Base-by-base conservation (phyloP, 1,140 invertebrate species). In the Anastrepha obliqua region DNA sequence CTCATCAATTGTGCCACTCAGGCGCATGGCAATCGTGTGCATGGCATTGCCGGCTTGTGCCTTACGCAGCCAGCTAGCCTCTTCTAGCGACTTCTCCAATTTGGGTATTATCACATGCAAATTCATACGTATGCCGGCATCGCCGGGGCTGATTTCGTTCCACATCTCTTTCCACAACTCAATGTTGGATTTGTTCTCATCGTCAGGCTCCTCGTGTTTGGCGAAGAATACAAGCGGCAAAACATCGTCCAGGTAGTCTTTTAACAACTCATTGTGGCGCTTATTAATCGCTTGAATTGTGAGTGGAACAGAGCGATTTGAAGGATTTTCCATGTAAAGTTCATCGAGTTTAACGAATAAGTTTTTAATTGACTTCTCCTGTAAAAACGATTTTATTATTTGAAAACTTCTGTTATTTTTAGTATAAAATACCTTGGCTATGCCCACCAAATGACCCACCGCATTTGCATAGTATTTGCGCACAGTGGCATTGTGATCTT, bases 81-180 rank as follows among this genome's bases (percentile, higher is more conserved):
- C 97, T 87, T 96, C 95, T 2, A 98, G 94, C 0, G 96, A 95
- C 1, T 93, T 93, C 74, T 96, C 95, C 17, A 98, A 94, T 70
- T 97, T 95, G 51, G 94, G 93, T 55, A 96, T 95, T 70, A 98
- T 97, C 85, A 96, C 95, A 65, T 95, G 93, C 47, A 98, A 92
- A 93, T 98, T 97, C 86, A 97, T 95, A 55, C 95, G 94, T 67
- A 98, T 96, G 44, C 97, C 97, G 59, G 95, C 95, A 94, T 98
- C 98, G 11, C 97, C 96, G 13, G 97, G 97, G 65, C 97, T 96
- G 39, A 97, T 95, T 90, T 98, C 98, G 47, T 95, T 95, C 98
- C 98, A 99, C 3, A 99, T 94, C 91, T 98, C 98, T 88, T 96
- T 96, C 97, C 97, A 99, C 42, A 96, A 93, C 89, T 97, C 96